Evolutionary conservation across 2,888 invertebrate genomes (phyloP), one percentile per base, ranked within the genome.

Genomic region (Slavum lentiscoides): DNA sequence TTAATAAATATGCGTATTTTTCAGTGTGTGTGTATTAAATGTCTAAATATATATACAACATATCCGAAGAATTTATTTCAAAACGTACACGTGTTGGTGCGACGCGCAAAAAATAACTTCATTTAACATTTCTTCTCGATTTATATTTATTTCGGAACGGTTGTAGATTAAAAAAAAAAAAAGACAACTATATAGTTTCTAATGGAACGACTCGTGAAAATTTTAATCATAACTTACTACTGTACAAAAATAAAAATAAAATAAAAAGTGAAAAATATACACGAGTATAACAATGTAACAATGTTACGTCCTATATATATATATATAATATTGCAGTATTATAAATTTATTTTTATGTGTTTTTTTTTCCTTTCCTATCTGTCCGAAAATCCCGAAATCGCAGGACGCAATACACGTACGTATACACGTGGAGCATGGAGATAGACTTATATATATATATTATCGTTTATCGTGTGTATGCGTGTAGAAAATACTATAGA

Each of bases 141-240:
- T 53, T 55, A 55, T 69, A 68, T 23, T 23, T 17, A 3, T 53
- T 55, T 7, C 49, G 49, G 13, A 68, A 68, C 15, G 49, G 9
- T 49, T 15, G 49, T 49, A 15, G 49, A 49, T 49, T 1, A 49
- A 49, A 11, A 49, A 23, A 15, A 8, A n/a, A 13, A 43, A 59
- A n/a, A 21, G 7, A 7, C 11, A 30, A 30, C 30, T 30, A 30
- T 30, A 49, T 49, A 49, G 30, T 30, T 55, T 30, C 17, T 69
- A 55, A 69, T 55, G 69, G 55, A 69, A 69, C 68, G 55, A 9
- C 55, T 55, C 19, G 69, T 1, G 55, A 30, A 69, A 49, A 55
- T 69, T 55, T 30, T 69, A 55, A 69, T 69, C 69, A 55, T 69
- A 69, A 69, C 69, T 55, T 69, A 55, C 69, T 19, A 30, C 30